Evolutionary conservation across 2,888 invertebrate species (phyloP), one percentile per base, ranked within the genome.

Genomic region (Pristionchus japonicus): DNA sequence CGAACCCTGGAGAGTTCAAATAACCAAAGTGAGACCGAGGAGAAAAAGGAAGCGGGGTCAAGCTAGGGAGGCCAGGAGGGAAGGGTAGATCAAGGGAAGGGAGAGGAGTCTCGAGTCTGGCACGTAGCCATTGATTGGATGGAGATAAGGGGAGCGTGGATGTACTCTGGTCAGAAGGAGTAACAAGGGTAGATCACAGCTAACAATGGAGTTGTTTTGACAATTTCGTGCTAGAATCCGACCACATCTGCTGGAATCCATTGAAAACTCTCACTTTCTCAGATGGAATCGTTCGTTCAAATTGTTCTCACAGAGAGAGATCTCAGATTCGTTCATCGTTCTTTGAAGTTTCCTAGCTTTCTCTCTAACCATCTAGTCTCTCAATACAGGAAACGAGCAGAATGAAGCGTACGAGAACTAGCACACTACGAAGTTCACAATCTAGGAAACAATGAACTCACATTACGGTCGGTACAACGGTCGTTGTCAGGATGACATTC

Each of bases 51-150:
- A 49, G 80, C 20, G 52, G 82, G 49, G n/a, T n/a, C n/a, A n/a
- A n/a, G n/a, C 27, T 49, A 34, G 15, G 80, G 34, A 83, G 82
- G 52, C 52, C 0, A 47, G 13, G 40, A 40, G 40, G 40, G 17
- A 43, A 77, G 40, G 52, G 82, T 49, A 83, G 82, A 83, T 83
- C 52, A 83, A 43, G 47, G n/a, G 47, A 77, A n/a, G n/a, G 47
- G n/a, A 27, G 40, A n/a, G n/a, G 17, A 20, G 40, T 27, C n/a
- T 74, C 80, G 40, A 31, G 34, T 34, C 47, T 27, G 80, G 37
- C 80, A 34, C 70, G 70, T 37, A 57, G 15, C 31, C 31, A 70
- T 70, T 37, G 70, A 70, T 70, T 70, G 23, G 37, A 37, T 17
- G 70, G 37, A 37, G 77, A 77, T 47, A 77, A 43, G 43, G 13